phyloP scores from a whole-genome alignment of 2,888 invertebrate species.

The Thumatha senex region DNA sequence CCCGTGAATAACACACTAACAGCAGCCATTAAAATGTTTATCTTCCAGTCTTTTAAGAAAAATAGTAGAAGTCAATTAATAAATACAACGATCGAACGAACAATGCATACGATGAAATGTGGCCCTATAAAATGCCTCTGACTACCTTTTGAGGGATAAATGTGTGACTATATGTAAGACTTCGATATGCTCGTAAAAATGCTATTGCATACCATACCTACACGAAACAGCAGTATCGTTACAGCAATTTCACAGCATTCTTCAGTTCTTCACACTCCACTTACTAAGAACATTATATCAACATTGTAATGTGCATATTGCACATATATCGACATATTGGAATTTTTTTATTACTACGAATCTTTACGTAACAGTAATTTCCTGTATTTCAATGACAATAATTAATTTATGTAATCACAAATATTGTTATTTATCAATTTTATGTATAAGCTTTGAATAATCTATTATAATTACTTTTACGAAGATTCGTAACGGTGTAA shows the following conservation, averaged over 20 bases:
- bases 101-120: too few species aligned
- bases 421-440: conserved; percentile 12
- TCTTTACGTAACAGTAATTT: conserved; percentile 32
- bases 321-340: conserved; percentile 40
- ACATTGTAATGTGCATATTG: conserved; percentile 17
- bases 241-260: conserved; percentile 26
- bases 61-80: too few species aligned
- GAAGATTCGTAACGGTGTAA: conserved; percentile 6
- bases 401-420: conserved; percentile 15
- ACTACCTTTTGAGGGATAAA: too few species aligned
- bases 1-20: too few species aligned
- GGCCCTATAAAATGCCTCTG: too few species aligned
- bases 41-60: too few species aligned
- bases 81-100: too few species aligned
- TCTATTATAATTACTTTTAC: conserved; percentile 3
- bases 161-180: too few species aligned
- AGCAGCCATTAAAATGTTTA: too few species aligned
- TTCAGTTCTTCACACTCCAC: conserved; percentile 48
- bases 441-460: not conserved
- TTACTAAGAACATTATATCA: conserved; percentile 37
- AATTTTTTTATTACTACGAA: conserved; percentile 34
- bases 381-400: conserved; percentile 17
- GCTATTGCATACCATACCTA: not conserved
- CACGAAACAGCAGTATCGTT: too few species aligned
- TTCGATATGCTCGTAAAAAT: not conserved